Base-by-base conservation (phyloP, 1,140 invertebrate genomes). In the Drosophila biarmipes region DNA sequence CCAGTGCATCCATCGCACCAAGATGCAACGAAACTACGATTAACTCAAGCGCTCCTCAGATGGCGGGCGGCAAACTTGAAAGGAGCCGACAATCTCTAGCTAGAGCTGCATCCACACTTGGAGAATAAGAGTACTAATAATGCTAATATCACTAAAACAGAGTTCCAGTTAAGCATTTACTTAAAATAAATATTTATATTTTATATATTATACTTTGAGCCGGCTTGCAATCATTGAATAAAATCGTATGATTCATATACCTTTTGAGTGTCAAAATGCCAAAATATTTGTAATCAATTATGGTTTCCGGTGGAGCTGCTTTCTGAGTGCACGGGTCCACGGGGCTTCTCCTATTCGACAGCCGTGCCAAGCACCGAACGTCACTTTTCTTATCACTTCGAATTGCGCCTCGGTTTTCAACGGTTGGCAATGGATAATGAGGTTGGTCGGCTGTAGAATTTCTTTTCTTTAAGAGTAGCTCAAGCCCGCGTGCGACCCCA, bases 341-440 rank as follows among this genome's bases (percentile, higher is more conserved):
- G 12, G 19, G 11, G 19, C 24, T 34, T 40, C 62, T 59, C 34
- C 64, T 69, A 55, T n/a, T n/a, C 19, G 40, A 43, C 45, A 46
- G 31, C 57, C 54, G 80, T 85, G 63, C 81, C 82, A 78, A 67
- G 81, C 82, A 85, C 81, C 31, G 63, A 51, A 51, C 63, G 68
- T 74, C 69, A 66, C 78, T 80, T 80, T 86, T 58, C 73, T 86
- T 81, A 81, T 85, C 80, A 53, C 46, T 37, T 57, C 6, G 4
- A 49, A 42, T 37, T 42, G 45, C 46, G 56, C 52, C 42, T 37
- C 35, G 38, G 24, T 56, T 62, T 53, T 40, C 24, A 55, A 37
- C 71, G 59, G 66, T 67, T 68, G 64, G 40, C 66, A 54, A 35
- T 68, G 42, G 37, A 38, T 69, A 48, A 55, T 48, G 63, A 69